Percentiles rank a stretch among this genome's conserved stretches.
Conservation (phyloP, 1,140 invertebrate species). For the Drosophila obscura region DNA sequence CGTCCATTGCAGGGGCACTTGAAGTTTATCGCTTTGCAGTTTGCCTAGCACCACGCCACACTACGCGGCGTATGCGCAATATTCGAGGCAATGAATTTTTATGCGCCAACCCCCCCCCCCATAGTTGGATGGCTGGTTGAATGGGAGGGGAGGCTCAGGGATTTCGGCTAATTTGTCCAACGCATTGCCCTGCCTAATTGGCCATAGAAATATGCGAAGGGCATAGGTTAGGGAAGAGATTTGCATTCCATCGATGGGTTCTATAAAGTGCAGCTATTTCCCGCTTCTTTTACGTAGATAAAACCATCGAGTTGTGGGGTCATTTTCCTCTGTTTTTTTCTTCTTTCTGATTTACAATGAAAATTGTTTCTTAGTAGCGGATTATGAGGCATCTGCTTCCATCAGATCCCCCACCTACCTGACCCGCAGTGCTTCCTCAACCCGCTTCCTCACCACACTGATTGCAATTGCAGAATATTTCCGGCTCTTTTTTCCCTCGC, state of each 20-base stretch:
- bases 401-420: not conserved
- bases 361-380: not conserved
- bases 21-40: conserved; percentile 72
- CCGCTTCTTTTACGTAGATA: not conserved
- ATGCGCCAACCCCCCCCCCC: conserved; percentile 26
- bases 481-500: conserved; percentile 13
- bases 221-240: not conserved
- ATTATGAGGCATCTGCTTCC: conserved; percentile 24
- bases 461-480: conserved; percentile 58
- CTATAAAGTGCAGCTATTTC: no score
- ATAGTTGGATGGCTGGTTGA: not conserved
- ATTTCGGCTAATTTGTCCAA: conserved; percentile 57
- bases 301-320: not conserved
- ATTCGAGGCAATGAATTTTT: conserved; percentile 73
- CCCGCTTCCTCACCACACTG: conserved; percentile 2
- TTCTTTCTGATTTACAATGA: not conserved
- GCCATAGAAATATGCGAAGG: conserved; percentile 17
- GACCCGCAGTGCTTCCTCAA: conserved; percentile 1
- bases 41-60: conserved; percentile 38
- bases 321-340: not conserved
- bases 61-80: conserved; percentile 69
- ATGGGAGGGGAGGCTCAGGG: conserved; percentile 4
- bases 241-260: no score
- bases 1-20: conserved; percentile 67
- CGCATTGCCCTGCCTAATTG: conserved; percentile 41